Conservation (phyloP, 2,113 vertebrate genomes). For the Noctilio leporinus region DNA sequence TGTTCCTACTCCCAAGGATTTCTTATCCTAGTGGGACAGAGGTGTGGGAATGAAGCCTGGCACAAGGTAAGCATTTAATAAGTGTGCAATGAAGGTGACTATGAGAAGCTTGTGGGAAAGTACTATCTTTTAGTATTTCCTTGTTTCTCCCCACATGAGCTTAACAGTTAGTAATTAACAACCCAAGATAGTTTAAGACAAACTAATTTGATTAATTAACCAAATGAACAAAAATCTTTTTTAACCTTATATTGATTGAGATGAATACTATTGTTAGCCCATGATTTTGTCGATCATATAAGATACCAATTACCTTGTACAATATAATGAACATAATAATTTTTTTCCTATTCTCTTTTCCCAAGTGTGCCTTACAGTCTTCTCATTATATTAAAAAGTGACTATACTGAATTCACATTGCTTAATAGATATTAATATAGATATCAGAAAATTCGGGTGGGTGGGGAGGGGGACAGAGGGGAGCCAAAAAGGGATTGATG, state of each 20-base stretch:
- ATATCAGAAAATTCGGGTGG: background rate
- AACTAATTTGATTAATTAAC: background rate
- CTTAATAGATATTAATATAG: background rate
- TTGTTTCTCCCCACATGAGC: background rate
- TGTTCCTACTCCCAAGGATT: background rate
- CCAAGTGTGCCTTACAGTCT: background rate
- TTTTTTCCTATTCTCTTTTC: background rate
- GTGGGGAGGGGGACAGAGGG: too few species aligned
- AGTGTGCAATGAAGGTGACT: background rate
- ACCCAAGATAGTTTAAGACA: background rate
- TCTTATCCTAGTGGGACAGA: background rate
- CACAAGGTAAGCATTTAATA: background rate
- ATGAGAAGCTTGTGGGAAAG: background rate
- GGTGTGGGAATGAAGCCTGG: background rate
- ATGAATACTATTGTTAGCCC: background rate
- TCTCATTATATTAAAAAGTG: conserved; percentile 34
- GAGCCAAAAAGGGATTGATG: too few species aligned
- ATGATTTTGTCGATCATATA: background rate
- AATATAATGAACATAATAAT: too few species aligned
- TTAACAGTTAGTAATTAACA: background rate
- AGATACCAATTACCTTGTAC: background rate
- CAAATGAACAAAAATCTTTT: background rate
- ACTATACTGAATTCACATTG: background rate
- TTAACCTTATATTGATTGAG: background rate
- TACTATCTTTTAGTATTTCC: background rate